These are phyloP conservation scores for Pelecanus crispus DNA, from an alignment of 2,113 vertebrate genomes.

Conservation along the genomic window DNA sequence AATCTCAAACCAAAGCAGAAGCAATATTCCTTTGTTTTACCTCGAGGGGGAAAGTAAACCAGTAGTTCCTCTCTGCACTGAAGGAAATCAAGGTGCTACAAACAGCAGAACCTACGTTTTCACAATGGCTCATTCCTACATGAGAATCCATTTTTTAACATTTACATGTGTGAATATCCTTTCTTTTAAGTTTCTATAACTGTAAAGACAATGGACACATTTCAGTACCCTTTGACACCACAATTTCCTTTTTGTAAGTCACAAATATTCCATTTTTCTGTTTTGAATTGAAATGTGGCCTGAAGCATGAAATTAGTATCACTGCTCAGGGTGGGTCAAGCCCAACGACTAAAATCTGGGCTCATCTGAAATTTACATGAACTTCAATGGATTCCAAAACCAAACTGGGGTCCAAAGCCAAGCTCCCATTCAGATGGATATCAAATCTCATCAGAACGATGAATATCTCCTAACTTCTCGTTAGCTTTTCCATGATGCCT, in stretches of 20 bases:
- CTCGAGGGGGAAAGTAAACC: neutral
- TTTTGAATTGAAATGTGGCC: constrained; percentile 7
- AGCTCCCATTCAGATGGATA: neutral
- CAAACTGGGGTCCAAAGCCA: neutral
- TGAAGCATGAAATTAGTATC: neutral
- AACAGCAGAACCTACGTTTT: neutral
- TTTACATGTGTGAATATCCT: neutral
- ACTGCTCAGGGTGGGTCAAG: neutral
- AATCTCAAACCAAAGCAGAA: neutral
- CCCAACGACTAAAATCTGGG: neutral
- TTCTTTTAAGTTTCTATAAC: neutral
- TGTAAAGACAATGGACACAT: neutral
- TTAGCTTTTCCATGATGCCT: neutral
- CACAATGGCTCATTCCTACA: neutral
- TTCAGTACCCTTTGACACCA: neutral
- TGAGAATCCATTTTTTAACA: neutral
- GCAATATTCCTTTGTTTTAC: neutral
- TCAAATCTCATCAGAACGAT: neutral
- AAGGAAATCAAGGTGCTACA: neutral
- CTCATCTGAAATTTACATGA: neutral
- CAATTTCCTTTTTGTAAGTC: neutral
- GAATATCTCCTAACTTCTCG: neutral
- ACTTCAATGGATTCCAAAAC: neutral
- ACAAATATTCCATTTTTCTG: neutral
- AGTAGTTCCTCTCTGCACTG: neutral